phyloP scores from a whole-genome alignment of 2,113 vertebrate genomes.

The Macquaria australasica region DNA sequence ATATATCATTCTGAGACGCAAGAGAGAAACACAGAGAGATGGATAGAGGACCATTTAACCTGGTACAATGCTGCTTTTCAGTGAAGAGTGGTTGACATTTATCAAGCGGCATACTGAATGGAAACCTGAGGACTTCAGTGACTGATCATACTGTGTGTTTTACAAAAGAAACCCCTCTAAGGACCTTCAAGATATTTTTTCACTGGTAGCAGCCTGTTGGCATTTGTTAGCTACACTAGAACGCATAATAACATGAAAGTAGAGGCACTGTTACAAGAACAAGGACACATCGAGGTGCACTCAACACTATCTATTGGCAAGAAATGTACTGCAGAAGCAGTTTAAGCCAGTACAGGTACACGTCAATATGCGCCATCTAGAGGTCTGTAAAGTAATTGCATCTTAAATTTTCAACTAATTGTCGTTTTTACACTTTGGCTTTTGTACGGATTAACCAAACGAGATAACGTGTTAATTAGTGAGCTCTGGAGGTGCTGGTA shows the following conservation, averaged over 20 bases:
- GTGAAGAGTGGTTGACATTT: constrained; percentile 49
- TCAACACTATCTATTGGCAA: not conserved
- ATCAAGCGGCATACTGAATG: constrained; percentile 29
- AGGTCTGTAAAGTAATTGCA: not conserved
- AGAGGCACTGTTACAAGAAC: not conserved
- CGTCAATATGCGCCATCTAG: not conserved
- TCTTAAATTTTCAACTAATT: not conserved
- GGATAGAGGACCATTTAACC: constrained; percentile 46
- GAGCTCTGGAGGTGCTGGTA: not conserved
- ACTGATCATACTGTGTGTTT: constrained; percentile 22
- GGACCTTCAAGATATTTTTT: constrained; percentile 20
- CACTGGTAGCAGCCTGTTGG: not conserved
- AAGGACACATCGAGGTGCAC: not conserved
- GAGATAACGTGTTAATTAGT: not conserved
- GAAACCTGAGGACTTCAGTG: constrained; percentile 28
- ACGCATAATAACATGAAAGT: not conserved
- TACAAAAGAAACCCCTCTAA: constrained; percentile 1
- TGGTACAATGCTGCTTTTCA: constrained; percentile 13
- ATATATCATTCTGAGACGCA: constrained; percentile 47
- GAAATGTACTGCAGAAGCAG: not conserved
- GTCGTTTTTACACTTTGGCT: not conserved
- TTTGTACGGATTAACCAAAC: not conserved
- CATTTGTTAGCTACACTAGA: not conserved
- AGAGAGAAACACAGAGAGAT: constrained; percentile 25
- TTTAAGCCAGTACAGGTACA: too few species aligned